phyloP scores from a whole-genome alignment of 2,113 vertebrate species.

The Zosterops pallidus region DNA sequence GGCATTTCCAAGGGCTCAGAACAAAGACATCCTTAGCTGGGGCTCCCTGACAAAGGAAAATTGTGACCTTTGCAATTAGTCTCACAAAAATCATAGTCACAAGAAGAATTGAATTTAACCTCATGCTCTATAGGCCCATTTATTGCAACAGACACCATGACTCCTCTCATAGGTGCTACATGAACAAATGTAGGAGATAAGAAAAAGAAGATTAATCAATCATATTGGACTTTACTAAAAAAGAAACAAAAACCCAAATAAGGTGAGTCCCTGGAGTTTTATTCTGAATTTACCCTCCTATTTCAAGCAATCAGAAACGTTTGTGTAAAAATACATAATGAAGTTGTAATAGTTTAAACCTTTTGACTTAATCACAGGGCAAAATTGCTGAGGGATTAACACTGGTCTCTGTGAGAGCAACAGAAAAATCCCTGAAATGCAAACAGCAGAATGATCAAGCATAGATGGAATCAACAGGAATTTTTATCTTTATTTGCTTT shows the following conservation, averaged over 20 bases:
- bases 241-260: background rate
- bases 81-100: background rate
- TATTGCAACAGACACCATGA: background rate
- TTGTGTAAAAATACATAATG: background rate
- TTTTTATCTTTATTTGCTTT: constrained; percentile 19
- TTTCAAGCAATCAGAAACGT: background rate
- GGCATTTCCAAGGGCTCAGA: background rate
- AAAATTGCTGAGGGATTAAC: background rate
- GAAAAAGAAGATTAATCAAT: background rate
- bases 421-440: background rate
- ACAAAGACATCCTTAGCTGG: background rate
- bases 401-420: background rate
- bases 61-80: background rate
- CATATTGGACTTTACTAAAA: background rate
- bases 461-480: background rate
- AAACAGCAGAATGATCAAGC: background rate
- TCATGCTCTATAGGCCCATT: background rate
- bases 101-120: background rate
- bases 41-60: background rate
- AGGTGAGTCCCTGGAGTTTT: background rate
- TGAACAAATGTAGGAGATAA: background rate
- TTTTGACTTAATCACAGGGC: background rate
- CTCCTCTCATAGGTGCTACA: background rate
- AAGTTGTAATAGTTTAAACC: background rate
- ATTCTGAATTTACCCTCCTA: background rate